A percentile compares a stretch with the other conserved stretches of the same genome.
These are phyloP conservation scores for Fragum sueziense DNA, from an alignment of 2,888 invertebrate genomes.

Conservation along the genomic window DNA sequence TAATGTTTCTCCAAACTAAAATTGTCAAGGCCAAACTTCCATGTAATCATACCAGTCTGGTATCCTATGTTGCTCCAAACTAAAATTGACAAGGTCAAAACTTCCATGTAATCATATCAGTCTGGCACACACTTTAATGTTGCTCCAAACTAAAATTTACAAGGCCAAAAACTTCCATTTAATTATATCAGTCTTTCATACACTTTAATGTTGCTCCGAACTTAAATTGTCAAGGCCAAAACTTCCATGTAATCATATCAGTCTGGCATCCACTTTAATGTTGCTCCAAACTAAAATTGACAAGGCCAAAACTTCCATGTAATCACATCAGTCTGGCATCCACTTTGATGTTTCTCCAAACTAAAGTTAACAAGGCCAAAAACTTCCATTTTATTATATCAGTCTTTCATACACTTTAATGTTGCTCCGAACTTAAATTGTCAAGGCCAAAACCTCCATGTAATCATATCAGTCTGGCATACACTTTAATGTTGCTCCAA, in stretches of 20 bases:
- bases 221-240: neutral
- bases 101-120: neutral
- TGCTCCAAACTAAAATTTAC: no score
- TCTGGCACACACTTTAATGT: no score
- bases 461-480: neutral
- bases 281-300: neutral
- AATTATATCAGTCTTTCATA: constrained; percentile 39
- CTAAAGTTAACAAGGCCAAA: no score
- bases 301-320: no score
- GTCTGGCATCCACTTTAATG: neutral
- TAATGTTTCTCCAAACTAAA: no score
- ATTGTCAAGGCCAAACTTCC: no score
- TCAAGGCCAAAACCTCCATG: neutral
- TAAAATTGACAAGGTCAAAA: no score
- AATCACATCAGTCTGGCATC: no score
- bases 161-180: constrained; percentile 9
- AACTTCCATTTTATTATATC: no score
- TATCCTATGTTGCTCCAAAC: no score
- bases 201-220: constrained; percentile 43
- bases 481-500: neutral
- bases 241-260: neutral
- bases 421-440: neutral
- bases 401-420: neutral
- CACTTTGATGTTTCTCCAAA: no score
- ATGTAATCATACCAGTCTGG: no score